Percentiles rank a stretch among this genome's conserved stretches.
Evolutionary conservation across 2,113 vertebrate genomes (phyloP).

Genomic region (Tyrannus savana): DNA sequence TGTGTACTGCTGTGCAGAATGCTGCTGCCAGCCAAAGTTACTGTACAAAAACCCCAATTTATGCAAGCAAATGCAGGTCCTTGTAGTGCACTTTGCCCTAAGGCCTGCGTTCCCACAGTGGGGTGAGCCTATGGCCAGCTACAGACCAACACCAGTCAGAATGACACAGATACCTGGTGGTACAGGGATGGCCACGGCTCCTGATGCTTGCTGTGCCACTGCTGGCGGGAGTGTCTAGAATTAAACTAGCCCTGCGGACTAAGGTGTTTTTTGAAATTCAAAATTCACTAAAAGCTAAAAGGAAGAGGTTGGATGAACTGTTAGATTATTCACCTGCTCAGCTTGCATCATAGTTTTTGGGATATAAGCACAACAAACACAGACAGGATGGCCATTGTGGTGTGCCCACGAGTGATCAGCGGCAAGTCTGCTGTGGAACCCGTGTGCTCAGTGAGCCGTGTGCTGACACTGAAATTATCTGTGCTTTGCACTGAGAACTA

Average conservation of each 20-base stretch:
- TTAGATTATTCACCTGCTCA: neutral
- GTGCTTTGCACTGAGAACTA: neutral
- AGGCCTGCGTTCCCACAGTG: accelerated
- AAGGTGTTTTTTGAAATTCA: neutral
- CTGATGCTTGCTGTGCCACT: accelerated
- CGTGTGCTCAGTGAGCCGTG: neutral
- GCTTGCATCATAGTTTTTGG: neutral
- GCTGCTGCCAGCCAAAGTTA: neutral
- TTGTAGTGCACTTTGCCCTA: neutral
- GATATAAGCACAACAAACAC: accelerated
- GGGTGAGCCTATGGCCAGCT: neutral
- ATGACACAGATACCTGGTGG: accelerated
- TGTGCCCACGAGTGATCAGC: accelerated
- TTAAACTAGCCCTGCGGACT: neutral
- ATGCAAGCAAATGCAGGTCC: neutral
- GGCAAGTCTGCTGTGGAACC: neutral
- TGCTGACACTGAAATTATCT: neutral
- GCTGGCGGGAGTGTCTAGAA: accelerated
- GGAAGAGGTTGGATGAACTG: neutral
- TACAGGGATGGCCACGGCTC: neutral
- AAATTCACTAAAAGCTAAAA: neutral
- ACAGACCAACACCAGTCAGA: too few relatives aligned
- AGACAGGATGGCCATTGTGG: neutral
- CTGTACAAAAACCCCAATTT: neutral
- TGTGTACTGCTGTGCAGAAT: neutral